These are phyloP conservation scores for Steatocranus sp. DNA, from an alignment of 2,797 vertebrate genomes.

Conservation along the genomic window DNA sequence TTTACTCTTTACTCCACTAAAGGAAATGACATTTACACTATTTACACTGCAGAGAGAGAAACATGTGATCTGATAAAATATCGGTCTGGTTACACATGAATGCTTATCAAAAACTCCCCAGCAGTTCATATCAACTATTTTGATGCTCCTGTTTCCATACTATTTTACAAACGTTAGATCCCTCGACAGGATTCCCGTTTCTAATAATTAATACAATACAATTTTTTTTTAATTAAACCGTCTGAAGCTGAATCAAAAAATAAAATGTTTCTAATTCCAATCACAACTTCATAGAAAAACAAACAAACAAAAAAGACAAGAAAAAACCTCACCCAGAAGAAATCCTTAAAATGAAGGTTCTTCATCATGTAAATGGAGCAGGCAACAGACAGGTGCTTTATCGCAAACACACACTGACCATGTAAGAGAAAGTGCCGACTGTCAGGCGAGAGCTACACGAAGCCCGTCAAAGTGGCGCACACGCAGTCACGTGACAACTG, in stretches of 20 bases:
- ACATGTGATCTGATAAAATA: not conserved
- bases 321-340: slow-evolving; percentile 77
- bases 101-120: not conserved
- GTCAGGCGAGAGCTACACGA: not conserved
- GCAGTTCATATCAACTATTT: not conserved
- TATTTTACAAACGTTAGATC: not conserved
- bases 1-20: not conserved
- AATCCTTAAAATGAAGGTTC: slow-evolving; percentile 76
- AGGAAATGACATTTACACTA: not conserved
- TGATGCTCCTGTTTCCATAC: not conserved
- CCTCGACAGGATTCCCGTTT: not conserved
- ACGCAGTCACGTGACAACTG: not conserved
- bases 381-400: not conserved
- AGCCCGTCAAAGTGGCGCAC: not conserved
- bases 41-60: not conserved
- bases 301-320: not conserved
- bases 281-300: not conserved
- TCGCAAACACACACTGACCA: not conserved
- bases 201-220: not conserved
- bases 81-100: not conserved
- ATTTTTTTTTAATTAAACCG: not conserved
- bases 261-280: not conserved
- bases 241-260: not conserved
- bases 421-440: not conserved
- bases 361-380: slow-evolving; percentile 57